Evolutionary conservation across 2,113 vertebrate species (phyloP).

Genomic region (Microcebus griseorufus): DNA sequence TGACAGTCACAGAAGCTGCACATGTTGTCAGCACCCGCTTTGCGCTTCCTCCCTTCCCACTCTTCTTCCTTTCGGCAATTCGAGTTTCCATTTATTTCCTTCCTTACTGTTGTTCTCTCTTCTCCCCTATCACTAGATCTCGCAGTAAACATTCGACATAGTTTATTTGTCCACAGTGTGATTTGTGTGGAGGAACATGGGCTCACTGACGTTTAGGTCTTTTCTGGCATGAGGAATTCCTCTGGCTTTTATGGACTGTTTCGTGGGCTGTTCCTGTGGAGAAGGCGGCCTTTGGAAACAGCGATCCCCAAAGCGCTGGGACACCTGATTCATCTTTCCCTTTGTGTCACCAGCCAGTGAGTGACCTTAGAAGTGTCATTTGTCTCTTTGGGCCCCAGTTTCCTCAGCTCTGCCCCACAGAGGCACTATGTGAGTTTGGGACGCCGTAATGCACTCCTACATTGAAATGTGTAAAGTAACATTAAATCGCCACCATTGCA

Average conservation of each 20-base stretch:
- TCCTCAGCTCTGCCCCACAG: background rate
- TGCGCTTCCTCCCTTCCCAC: background rate
- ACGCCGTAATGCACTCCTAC: background rate
- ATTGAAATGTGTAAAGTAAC: background rate
- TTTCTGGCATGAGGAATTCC: background rate
- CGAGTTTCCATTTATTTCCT: background rate
- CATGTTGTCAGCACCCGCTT: slow-evolving; percentile 44
- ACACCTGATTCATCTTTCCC: background rate
- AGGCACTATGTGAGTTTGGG: background rate
- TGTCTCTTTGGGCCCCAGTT: background rate
- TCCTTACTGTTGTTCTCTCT: background rate
- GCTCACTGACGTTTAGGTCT: background rate
- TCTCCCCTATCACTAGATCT: background rate
- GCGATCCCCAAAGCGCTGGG: background rate
- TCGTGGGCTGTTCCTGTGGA: slow-evolving; percentile 17
- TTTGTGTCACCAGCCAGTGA: background rate
- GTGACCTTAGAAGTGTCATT: background rate
- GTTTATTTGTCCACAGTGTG: background rate
- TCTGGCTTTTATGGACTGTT: slow-evolving; percentile 57
- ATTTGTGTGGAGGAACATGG: background rate
- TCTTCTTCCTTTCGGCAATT: background rate
- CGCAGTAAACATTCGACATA: background rate
- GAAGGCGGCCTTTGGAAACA: background rate
- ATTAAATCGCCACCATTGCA: background rate
- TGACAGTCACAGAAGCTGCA: background rate